Evolutionary conservation across 2,797 vertebrate genomes (phyloP).

Genomic region (Arrhamphus sclerolepis): DNA sequence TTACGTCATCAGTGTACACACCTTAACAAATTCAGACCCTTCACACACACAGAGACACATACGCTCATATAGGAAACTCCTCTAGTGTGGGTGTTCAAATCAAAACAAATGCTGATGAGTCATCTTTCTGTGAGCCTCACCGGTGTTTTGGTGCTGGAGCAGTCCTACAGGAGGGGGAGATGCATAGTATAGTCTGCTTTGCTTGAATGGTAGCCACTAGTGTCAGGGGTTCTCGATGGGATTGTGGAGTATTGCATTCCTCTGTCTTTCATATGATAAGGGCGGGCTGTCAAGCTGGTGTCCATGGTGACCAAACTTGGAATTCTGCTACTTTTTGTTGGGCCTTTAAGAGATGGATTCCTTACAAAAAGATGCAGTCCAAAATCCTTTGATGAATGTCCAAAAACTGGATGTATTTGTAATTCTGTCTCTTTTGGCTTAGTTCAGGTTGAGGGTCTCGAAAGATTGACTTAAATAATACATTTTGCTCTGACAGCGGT

Average conservation of each 20-base stretch:
- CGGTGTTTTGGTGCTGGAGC: slow-evolving; percentile 64
- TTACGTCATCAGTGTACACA: slow-evolving; percentile 42
- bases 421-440: too few species aligned
- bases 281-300: slow-evolving; percentile 14
- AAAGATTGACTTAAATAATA: too few species aligned
- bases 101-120: slow-evolving; percentile 80
- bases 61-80: slow-evolving; percentile 73
- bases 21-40: slow-evolving; percentile 38
- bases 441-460: too few species aligned
- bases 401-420: slow-evolving; percentile 4
- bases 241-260: slow-evolving; percentile 33
- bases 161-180: slow-evolving; percentile 36
- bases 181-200: slow-evolving; percentile 39
- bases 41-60: slow-evolving; percentile 16
- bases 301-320: not conserved
- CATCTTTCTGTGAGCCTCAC: slow-evolving; percentile 73
- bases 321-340: slow-evolving; percentile 1
- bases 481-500: too few species aligned
- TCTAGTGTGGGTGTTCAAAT: slow-evolving; percentile 74
- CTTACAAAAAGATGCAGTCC: slow-evolving; percentile 1
- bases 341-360: slow-evolving; percentile 1
- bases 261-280: slow-evolving; percentile 29
- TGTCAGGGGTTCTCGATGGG: slow-evolving; percentile 52
- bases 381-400: slow-evolving; percentile 24
- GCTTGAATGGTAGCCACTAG: slow-evolving; percentile 46